These are phyloP conservation scores for Limnothrissa miodon DNA, from an alignment of 2,113 vertebrate genomes.

Conservation along the genomic window DNA sequence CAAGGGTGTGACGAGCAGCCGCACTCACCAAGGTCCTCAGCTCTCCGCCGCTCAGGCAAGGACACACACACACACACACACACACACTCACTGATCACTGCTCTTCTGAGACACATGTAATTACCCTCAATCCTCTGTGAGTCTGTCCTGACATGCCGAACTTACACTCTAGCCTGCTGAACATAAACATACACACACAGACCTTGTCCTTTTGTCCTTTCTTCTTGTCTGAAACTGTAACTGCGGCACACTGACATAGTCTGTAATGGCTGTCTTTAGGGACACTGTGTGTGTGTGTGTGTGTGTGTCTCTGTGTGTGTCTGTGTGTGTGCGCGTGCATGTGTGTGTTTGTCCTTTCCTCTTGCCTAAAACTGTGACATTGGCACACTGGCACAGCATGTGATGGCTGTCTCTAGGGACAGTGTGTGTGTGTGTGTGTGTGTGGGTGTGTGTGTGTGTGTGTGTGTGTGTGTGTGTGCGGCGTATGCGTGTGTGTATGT, in stretches of 20 bases:
- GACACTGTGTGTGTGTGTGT: neutral
- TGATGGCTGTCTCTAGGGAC: neutral
- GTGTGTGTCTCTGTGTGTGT: neutral
- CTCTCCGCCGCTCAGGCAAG: neutral
- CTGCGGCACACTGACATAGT: neutral
- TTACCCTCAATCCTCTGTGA: neutral
- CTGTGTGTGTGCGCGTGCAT: neutral
- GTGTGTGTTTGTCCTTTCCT: constrained; percentile 7
- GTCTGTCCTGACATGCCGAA: neutral
- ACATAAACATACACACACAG: neutral
- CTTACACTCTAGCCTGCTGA: neutral
- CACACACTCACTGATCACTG: constrained; percentile 23
- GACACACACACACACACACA: neutral
- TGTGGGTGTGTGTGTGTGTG: neutral
- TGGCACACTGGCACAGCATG: neutral
- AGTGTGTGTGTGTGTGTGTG: neutral
- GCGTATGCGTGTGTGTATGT: too few relatives aligned
- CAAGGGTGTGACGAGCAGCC: neutral
- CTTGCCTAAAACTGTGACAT: neutral
- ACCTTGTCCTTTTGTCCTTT: too few relatives aligned
- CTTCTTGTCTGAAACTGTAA: neutral
- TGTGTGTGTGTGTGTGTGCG: too few relatives aligned
- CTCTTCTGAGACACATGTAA: constrained; percentile 6
- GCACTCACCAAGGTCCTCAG: too few relatives aligned
- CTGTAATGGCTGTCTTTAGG: neutral